A percentile compares a stretch with the other conserved stretches of the same genome.
These are phyloP conservation scores for Asteroscopus sphinx DNA, from an alignment of 2,888 invertebrate genomes.

Conservation along the genomic window DNA sequence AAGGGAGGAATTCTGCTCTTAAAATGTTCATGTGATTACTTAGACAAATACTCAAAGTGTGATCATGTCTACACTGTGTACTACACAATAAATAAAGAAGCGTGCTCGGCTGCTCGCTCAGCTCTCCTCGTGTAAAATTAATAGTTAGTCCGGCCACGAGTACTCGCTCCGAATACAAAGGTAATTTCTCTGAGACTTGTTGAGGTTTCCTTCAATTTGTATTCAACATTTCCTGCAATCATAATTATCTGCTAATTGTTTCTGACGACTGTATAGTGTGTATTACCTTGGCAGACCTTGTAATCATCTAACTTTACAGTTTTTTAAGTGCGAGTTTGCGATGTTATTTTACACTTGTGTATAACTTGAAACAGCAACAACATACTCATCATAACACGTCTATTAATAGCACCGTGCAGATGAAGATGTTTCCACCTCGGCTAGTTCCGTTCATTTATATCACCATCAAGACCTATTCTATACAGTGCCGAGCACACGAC, in stretches of 20 bases:
- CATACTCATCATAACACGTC: not conserved
- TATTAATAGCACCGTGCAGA: not conserved
- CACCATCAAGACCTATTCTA: not conserved
- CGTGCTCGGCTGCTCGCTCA: not conserved
- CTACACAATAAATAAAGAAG: not conserved
- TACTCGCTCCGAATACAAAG: not conserved
- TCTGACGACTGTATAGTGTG: conserved; percentile 2
- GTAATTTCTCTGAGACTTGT: conserved; percentile 3
- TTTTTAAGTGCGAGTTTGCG: not conserved
- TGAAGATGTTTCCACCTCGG: not conserved
- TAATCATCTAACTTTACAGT: not conserved
- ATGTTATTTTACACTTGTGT: not conserved
- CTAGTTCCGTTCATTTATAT: not conserved
- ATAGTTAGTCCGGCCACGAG: not conserved
- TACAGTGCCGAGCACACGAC: not conserved
- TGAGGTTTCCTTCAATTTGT: conserved; percentile 14
- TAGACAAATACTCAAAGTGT: too few species aligned
- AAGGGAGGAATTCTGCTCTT: too few species aligned
- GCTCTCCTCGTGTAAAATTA: not conserved
- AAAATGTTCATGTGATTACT: too few species aligned
- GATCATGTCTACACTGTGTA: too few species aligned
- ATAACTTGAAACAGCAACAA: not conserved
- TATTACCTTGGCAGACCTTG: not conserved
- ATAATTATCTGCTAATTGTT: conserved; percentile 23
- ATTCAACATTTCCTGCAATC: conserved; percentile 19